Evolutionary conservation across 2,888 invertebrate genomes (phyloP).

Genomic region (Ormia ochracea): DNA sequence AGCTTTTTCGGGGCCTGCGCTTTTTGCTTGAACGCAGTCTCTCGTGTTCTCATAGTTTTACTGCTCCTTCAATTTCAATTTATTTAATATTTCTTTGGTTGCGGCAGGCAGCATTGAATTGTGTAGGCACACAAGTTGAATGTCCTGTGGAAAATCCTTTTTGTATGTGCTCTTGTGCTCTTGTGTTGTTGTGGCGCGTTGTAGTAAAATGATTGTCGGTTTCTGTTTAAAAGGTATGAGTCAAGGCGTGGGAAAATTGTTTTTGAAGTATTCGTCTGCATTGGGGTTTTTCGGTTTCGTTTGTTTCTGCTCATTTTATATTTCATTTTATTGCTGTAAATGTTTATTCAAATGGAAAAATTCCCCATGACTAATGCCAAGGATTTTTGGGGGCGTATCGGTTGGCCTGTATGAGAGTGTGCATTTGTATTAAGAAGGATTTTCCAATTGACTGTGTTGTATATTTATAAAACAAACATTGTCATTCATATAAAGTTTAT

Average conservation of each 20-base stretch:
- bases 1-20: constrained; percentile 61
- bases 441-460: constrained; percentile 44
- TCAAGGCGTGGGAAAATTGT: constrained; percentile 62
- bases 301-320: constrained; percentile 15
- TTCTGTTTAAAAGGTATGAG: constrained; percentile 24
- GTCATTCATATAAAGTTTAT: constrained; percentile 12
- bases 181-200: neutral
- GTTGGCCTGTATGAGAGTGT: neutral
- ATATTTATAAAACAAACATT: constrained; percentile 29
- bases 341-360: constrained; percentile 58
- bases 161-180: neutral
- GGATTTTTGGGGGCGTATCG: constrained; percentile 39
- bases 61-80: neutral
- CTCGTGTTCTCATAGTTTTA: neutral
- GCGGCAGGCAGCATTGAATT: neutral
- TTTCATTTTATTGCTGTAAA: constrained; percentile 19
- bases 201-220: constrained; percentile 34
- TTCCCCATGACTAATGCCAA: constrained; percentile 69
- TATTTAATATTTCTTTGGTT: neutral
- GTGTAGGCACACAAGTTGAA: constrained; percentile 69
- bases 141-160: constrained; percentile 68
- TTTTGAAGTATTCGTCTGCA: constrained; percentile 50
- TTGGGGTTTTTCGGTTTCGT: constrained; percentile 44
- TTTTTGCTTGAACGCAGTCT: neutral
- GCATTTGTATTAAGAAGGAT: constrained; percentile 29